Base-by-base conservation (phyloP, 2,113 vertebrate genomes). In the Tyto alba region DNA sequence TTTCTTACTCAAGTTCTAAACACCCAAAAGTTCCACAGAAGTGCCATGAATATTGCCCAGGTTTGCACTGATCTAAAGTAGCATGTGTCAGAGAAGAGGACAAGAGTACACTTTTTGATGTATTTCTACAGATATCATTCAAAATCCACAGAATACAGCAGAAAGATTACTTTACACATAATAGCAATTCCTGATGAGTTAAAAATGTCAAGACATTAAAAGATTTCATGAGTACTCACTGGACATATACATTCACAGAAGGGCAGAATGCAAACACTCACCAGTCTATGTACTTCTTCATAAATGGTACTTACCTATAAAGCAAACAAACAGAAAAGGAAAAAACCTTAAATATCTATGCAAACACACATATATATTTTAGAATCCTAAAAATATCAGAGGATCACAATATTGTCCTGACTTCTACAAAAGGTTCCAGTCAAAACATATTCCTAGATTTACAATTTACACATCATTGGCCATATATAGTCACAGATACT, bases 281-380 rank as follows among this genome's bases (percentile, higher is more conserved):
- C 95, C 95, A 84, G 93, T 94, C 66, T 76, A 89, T 29, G 66
- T 13, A 96, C 48, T 89, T 93, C 81, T 97, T 97, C 95, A 88
- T 72, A 96, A 97, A 95, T 80, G 38, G 79, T 96, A 98, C 96
- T 98, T 97, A 98, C 97, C 89, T 98, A 93, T 85, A 98, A 98
- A 80, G 84, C 50, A 98, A 98, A 92, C 36, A 95, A 85, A 96
- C 3, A 96, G 34, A 86, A 93, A 85, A 88, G 90, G 84, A 71
- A 52, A 4, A 4, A 17, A 3, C 0, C 67, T 90, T 96, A 89
- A 93, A 27, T 45, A 80, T 13, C 53, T 56, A 23, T 27, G 15
- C 16, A 91, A 29, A 72, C 10, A 72, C n/a, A 76, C 6, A 41
- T 3, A 43, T 68, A 80, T 10, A 68, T 81, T 78, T 60, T 78